phyloP scores from a whole-genome alignment of 2,113 vertebrate genomes.

The Bathybates hornii region DNA sequence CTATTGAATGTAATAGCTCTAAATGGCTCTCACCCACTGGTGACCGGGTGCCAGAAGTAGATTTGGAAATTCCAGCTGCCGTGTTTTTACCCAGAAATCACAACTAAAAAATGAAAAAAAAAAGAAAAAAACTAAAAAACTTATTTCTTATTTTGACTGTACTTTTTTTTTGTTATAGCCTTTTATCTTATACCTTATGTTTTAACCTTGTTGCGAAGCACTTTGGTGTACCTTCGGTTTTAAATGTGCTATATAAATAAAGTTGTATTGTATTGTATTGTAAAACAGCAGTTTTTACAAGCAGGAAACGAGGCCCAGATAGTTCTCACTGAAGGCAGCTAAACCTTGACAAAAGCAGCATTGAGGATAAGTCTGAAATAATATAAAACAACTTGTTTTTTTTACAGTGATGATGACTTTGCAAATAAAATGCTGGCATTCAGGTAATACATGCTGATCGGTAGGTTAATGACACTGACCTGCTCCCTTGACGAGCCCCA shows the following conservation, averaged over 20 bases:
- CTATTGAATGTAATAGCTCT: background rate
- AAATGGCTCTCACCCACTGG: background rate
- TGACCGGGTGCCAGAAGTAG: background rate
- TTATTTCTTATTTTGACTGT: background rate
- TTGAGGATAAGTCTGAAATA: accelerated
- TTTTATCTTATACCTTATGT: background rate
- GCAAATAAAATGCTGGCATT: background rate
- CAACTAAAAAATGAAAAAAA: background rate
- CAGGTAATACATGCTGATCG: background rate
- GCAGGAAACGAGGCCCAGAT: background rate
- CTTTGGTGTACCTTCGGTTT: background rate
- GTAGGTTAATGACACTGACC: accelerated
- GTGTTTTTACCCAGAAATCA: background rate
- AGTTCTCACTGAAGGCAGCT: background rate
- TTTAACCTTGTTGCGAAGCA: background rate
- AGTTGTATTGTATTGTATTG: background rate
- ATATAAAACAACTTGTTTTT: background rate
- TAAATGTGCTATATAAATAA: background rate
- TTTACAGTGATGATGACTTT: background rate
- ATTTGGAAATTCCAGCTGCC: background rate
- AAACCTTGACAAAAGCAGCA: accelerated
- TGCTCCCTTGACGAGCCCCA: accelerated
- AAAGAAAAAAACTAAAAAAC: accelerated
- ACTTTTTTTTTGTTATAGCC: background rate
- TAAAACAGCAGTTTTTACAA: background rate